Conservation (phyloP, 2,797 vertebrate species). For the Rhabdomys pumilio region DNA sequence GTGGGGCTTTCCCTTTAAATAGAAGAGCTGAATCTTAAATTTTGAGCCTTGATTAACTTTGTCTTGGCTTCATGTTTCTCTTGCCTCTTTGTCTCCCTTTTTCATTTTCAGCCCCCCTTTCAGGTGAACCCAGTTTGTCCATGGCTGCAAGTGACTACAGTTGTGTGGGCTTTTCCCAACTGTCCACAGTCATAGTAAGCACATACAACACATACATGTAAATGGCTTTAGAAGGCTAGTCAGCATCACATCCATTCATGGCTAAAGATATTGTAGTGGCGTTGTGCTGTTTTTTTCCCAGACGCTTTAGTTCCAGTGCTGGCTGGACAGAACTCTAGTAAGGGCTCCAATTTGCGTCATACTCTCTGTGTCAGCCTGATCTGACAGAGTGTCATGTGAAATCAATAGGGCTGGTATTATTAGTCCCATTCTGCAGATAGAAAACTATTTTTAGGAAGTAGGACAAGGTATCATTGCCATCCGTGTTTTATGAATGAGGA, state of each 20-base stretch:
- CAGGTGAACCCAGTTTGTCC: too few species aligned
- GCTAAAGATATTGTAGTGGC: neutral
- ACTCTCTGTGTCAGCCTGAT: neutral
- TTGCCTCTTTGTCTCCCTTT: too few species aligned
- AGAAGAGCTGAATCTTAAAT: too few species aligned
- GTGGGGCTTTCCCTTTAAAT: too few species aligned
- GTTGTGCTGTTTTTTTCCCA: neutral
- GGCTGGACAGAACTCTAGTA: neutral
- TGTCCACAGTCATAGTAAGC: neutral
- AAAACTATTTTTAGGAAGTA: constrained; percentile 82
- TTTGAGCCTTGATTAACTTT: too few species aligned
- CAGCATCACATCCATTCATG: neutral
- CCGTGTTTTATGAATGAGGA: constrained; percentile 82
- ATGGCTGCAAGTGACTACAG: neutral
- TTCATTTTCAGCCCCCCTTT: too few species aligned
- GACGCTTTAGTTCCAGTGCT: neutral
- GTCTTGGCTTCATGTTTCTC: too few species aligned
- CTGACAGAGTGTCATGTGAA: constrained; percentile 43
- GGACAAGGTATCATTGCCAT: constrained; percentile 73
- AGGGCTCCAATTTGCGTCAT: constrained; percentile 4
- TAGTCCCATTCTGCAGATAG: constrained; percentile 71
- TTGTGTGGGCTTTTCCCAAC: constrained; percentile 31
- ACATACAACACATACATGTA: neutral
- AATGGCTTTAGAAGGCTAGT: neutral
- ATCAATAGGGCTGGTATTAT: constrained; percentile 72